phyloP scores from a whole-genome alignment of 2,888 invertebrate genomes.

The Heliconius aoede region DNA sequence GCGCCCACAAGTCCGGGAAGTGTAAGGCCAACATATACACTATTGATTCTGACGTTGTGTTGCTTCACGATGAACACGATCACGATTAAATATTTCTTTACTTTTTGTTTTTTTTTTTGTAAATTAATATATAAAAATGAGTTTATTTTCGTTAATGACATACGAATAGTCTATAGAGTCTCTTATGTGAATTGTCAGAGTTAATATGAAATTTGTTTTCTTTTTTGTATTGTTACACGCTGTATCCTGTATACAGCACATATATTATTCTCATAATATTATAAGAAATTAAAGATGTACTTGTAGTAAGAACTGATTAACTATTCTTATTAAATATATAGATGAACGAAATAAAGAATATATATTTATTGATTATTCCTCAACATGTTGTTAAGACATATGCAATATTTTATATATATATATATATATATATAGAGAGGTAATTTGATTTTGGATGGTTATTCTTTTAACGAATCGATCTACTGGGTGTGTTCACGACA shows the following conservation, averaged over 20 bases:
- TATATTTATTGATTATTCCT: not conserved
- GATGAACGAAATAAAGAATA: not conserved
- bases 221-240: too few species aligned
- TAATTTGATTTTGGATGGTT: constrained; percentile 54
- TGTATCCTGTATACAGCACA: not conserved
- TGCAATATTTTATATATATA: not conserved
- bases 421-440: too few species aligned
- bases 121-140: too few species aligned
- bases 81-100: constrained; percentile 48
- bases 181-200: not conserved
- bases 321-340: not conserved
- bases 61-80: constrained; percentile 64
- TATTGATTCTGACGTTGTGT: constrained; percentile 61
- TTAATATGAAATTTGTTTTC: too few species aligned
- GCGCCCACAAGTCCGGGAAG: constrained; percentile 56
- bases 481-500: constrained; percentile 66
- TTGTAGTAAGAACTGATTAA: not conserved
- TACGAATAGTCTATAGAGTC: too few species aligned
- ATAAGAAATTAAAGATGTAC: not conserved
- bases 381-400: not conserved
- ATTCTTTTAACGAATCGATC: constrained; percentile 58
- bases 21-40: constrained; percentile 67
- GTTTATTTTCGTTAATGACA: not conserved
- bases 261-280: constrained; percentile 1
- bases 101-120: not conserved